Conservation (phyloP, 2,113 vertebrate species). For the Trochalopteron elliotii region DNA sequence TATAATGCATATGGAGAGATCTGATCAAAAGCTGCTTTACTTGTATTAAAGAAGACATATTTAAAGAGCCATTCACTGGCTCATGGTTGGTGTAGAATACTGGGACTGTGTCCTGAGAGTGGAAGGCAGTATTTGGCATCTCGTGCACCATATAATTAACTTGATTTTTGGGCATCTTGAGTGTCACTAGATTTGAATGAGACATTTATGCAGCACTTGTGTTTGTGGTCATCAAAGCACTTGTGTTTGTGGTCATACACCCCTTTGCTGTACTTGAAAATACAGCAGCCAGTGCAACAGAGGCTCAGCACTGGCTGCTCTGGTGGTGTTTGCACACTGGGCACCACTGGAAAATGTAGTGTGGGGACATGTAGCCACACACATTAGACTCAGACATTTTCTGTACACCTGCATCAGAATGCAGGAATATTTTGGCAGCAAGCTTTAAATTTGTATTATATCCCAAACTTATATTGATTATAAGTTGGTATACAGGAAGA, state of each 20-base stretch:
- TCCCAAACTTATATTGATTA: not conserved
- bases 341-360: not conserved
- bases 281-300: not conserved
- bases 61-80: not conserved
- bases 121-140: not conserved
- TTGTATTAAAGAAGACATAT: not conserved
- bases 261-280: not conserved
- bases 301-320: not conserved
- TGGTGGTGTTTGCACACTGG: not conserved
- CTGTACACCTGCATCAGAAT: not conserved
- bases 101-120: accelerated
- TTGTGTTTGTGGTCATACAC: not conserved
- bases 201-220: not conserved
- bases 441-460: not conserved
- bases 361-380: not conserved
- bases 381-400: not conserved
- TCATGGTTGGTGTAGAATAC: accelerated
- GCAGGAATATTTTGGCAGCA: not conserved
- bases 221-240: not conserved
- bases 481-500: not conserved
- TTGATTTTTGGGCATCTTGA: not conserved
- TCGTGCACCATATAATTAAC: not conserved
- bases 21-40: not conserved
- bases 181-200: not conserved
- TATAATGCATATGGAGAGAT: no score